Evolutionary conservation across 2,797 vertebrate genomes (phyloP), one percentile per base, ranked within the genome.

Genomic region (Macropodus opercularis): DNA sequence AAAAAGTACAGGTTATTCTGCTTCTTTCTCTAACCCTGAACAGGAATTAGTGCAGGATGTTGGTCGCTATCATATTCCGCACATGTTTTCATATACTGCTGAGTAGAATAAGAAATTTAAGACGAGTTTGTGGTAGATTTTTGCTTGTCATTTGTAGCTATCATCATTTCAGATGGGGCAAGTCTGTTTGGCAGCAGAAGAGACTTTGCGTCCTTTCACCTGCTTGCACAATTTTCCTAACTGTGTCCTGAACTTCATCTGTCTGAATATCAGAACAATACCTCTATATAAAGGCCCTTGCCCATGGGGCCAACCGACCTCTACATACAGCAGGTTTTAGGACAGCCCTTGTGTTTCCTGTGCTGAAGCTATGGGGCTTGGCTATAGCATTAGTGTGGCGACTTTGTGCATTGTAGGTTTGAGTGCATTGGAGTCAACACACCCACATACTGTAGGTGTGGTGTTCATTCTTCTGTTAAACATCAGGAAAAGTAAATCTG

Each of bases 401-500:
- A 55, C 35, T 42, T 40, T 24, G 38, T 38, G 2, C 34, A 29
- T 31, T 48, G 52, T 22, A 21, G 4, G 46, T 35, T 5, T n/a
- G 22, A 27, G 57, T 35, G 40, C 13, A 14, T 62, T 23, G 15
- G 10, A 53, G 35, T 26, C 58, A 54, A 8, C 10, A 21, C 34
- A 29, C 32, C 19, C 22, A 36, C 18, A 9, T 13, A 4, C 36
- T 21, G 15, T 63, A 62, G 69, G 85, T 58, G 85, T 68, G 77
- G 81, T 8, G 42, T 26, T 46, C 62, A 38, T 70, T 69, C 66
- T 69, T 57, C 51, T 59, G 62, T 52, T 46, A 22, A 58, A 62
- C 70, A 50, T 58, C 77, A 87, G 87, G 87, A 86, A 85, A 69
- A 67, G 61, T 86, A 56, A 75, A 85, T 90, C 86, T 86, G 81